Conservation (phyloP, 2,888 invertebrate genomes). For the Hemistola chrysoprasaria region DNA sequence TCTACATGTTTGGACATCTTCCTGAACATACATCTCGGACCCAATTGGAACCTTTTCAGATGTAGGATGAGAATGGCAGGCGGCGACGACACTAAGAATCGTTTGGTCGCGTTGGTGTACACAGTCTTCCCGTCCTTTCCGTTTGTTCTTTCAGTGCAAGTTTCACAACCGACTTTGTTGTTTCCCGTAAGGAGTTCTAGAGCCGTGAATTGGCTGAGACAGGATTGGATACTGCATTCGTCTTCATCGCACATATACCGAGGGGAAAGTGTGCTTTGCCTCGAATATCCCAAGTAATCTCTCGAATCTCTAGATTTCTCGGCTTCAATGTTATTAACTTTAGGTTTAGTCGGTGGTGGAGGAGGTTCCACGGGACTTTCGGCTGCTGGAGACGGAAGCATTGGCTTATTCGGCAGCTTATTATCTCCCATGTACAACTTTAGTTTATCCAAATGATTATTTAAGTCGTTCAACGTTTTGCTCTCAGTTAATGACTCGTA, state of each 20-base stretch:
- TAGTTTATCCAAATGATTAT: constrained; percentile 61
- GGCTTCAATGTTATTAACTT: constrained; percentile 52
- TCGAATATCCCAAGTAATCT: constrained; percentile 56
- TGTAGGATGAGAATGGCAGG: constrained; percentile 97
- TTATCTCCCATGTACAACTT: constrained; percentile 57
- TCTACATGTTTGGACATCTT: constrained; percentile 94
- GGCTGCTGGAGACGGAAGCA: constrained; percentile 49
- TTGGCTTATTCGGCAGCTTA: constrained; percentile 41
- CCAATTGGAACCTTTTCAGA: constrained; percentile 96
- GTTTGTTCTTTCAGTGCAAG: constrained; percentile 90
- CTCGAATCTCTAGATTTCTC: constrained; percentile 57
- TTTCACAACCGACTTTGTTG: constrained; percentile 96
- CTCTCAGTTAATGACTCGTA: constrained; percentile 56
- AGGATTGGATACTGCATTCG: constrained; percentile 93
- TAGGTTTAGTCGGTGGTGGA: constrained; percentile 50
- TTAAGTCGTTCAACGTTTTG: constrained; percentile 49
- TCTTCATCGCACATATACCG: constrained; percentile 89
- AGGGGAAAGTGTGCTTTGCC: constrained; percentile 81
- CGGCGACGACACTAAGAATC: constrained; percentile 93
- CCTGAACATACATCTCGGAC: constrained; percentile 86
- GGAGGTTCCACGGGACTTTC: constrained; percentile 39
- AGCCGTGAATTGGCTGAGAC: constrained; percentile 95
- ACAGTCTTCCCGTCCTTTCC: constrained; percentile 87
- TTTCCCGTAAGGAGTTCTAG: constrained; percentile 94
- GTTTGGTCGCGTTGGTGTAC: constrained; percentile 91